Base-by-base conservation (phyloP, 2,797 vertebrate genomes). In the Argentina silus region DNA sequence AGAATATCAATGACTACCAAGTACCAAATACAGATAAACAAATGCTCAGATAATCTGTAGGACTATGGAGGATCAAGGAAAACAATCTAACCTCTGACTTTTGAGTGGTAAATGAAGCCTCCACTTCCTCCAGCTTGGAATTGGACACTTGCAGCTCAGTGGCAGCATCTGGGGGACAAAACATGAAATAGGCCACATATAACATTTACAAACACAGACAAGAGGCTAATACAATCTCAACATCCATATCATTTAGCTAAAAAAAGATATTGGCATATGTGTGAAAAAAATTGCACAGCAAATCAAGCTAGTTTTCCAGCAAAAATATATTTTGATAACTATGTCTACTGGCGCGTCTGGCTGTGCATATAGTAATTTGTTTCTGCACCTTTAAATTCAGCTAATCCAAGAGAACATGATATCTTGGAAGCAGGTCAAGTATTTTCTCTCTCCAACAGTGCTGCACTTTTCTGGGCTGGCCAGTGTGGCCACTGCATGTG, bases 81-180 rank as follows among this genome's bases (percentile, higher is more conserved):
- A 12, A 64, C 77, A 43, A 12, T 50, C 69, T 63, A 88, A 99
- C 98, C 96, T 99, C 98, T 56, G 94, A 94, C 87, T 93, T 97
- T 75, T 96, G 95, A 69, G 94, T 44, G 69, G 91, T 7, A 69
- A 95, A 94, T 19, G 94, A 81, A 36, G 89, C 85, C 91, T 99
- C 96, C 60, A 95, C 74, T 78, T 98, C 95, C 64, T 89, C 93
- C 85, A 95, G 85, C 85, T 85, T 95, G 67, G 94, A 93, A 89
- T 93, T 95, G 82, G 96, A 95, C 43, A 94, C 89, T 0, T 95
- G 94, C 43, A 97, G 92, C 61, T 97, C 96, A 6, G 95, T 93
- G 50, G 93, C 78, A 76, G 94, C 90, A 89, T 95, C 97, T 95
- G 87, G 43, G 15, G 67, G 45, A 72, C 66, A 48, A 57, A 8